Base-by-base conservation (phyloP, 2,113 vertebrate genomes). In the Arenaria interpres region DNA sequence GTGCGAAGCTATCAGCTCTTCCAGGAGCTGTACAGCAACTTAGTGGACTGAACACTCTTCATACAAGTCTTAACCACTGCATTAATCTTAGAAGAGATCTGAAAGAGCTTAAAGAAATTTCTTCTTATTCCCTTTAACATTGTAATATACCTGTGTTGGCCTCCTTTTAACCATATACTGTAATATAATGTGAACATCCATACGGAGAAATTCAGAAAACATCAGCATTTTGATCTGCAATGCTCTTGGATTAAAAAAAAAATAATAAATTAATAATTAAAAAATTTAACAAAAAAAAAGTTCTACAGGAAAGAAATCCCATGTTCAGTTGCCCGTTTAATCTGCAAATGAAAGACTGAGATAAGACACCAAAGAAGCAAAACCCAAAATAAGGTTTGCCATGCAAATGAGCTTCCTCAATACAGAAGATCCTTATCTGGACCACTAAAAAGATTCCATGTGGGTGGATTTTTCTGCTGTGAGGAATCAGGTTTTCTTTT, bases 361-460 rank as follows among this genome's bases (percentile, higher is more conserved):
- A 89, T 83, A 85, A 67, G 64, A 93, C 71, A 86, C 28, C 1
- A 6, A 78, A 84, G 41, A 94, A 97, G 73, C 33, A 93, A 95
- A 96, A 88, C 37, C 71, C 19, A 89, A 95, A 95, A 85, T 63
- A 91, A 93, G 33, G 39, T 90, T 90, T 96, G 39, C 18, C 22
- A 87, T 94, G 89, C 37, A 97, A 95, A 95, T 92, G 33, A 92
- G 28, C 57, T 91, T 89, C 75, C 86, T 87, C 76, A 95, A 85
- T 82, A 78, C 33, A 90, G 78, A 80, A 54, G 57, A 87, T 88
- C 68, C 4, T 91, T 88, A 48, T 83, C 45, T 85, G 69, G 33
- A 94, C 46, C 24, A 90, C 50, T 77, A 59, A 76, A 60, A 91
- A 85, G 8, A 50, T 72, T 64, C 60, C 64, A 56, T 4, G 45